A percentile compares a stretch with the other conserved stretches of the same genome.
These are phyloP conservation scores for Scelioninae gen. 2 DNA, from an alignment of 2,888 invertebrate genomes.

Conservation along the genomic window DNA sequence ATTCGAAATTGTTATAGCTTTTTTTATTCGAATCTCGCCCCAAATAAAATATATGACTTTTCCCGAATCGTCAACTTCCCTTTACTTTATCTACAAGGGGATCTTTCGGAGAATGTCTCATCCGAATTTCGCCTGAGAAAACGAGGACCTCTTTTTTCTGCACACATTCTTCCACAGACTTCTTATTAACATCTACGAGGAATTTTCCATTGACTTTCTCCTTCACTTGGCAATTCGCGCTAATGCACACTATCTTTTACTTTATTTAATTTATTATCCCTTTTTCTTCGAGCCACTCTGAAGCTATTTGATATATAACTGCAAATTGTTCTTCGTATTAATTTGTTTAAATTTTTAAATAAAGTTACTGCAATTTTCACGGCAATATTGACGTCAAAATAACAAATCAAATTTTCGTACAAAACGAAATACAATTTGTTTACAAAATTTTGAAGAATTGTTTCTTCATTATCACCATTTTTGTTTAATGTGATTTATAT, in stretches of 20 bases:
- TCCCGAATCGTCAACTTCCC: conserved; percentile 4
- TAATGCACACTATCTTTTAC: conserved; percentile 26
- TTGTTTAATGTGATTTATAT: no score
- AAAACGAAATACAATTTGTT: no score
- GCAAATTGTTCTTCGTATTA: background rate
- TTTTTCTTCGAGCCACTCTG: background rate
- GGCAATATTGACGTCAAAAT: no score
- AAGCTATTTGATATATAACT: background rate
- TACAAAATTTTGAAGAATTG: no score
- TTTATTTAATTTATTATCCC: conserved; percentile 6
- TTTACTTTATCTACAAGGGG: conserved; percentile 8
- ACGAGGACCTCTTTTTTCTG: conserved; percentile 2
- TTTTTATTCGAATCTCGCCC: conserved; percentile 2
- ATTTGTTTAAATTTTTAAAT: no score
- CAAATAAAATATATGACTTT: conserved; percentile 2
- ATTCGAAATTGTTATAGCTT: background rate
- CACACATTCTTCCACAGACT: background rate
- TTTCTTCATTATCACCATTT: no score
- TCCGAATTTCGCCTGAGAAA: conserved; percentile 20
- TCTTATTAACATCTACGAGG: conserved; percentile 22
- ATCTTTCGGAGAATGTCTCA: conserved; percentile 3
- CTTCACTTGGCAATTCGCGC: conserved; percentile 14
- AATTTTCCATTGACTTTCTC: conserved; percentile 26
- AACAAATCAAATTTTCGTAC: no score
- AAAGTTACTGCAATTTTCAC: no score